Evolutionary conservation across 2,113 vertebrate genomes (phyloP).

Genomic region (Spheniscus mendiculus): DNA sequence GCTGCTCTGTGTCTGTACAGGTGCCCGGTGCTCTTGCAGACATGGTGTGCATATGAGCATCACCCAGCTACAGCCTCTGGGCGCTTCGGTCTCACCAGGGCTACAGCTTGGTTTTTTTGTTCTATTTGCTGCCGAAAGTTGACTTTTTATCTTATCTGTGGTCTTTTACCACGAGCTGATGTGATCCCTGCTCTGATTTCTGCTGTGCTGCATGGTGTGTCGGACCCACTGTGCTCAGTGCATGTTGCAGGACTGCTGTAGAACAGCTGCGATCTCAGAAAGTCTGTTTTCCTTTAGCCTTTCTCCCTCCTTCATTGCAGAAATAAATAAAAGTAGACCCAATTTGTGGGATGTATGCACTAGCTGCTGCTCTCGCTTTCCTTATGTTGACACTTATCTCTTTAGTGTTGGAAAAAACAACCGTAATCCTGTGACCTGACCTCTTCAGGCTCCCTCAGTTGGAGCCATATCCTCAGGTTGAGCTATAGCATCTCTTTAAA

Average conservation of each 20-base stretch:
- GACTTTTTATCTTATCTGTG: conserved; percentile 29
- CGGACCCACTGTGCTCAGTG: accelerated
- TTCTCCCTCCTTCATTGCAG: neutral
- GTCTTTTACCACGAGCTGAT: neutral
- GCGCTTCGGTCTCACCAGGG: accelerated
- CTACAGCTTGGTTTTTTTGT: neutral
- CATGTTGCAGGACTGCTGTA: neutral
- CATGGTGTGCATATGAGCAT: accelerated
- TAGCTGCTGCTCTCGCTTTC: neutral
- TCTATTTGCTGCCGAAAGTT: neutral
- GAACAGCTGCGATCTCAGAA: neutral
- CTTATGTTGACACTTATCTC: accelerated
- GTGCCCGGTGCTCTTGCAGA: accelerated
- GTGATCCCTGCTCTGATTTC: conserved; percentile 6
- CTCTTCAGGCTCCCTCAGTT: neutral
- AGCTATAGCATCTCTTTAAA: neutral
- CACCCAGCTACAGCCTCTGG: neutral
- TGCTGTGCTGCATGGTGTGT: neutral
- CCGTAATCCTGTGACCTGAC: neutral
- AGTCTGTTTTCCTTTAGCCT: neutral
- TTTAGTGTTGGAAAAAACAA: neutral
- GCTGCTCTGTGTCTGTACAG: accelerated
- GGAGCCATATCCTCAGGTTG: neutral
- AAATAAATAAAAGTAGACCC: neutral
- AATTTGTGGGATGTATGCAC: accelerated